These are phyloP conservation scores for Hanleya hanleyi DNA, from an alignment of 2,888 invertebrate genomes.

Conservation along the genomic window DNA sequence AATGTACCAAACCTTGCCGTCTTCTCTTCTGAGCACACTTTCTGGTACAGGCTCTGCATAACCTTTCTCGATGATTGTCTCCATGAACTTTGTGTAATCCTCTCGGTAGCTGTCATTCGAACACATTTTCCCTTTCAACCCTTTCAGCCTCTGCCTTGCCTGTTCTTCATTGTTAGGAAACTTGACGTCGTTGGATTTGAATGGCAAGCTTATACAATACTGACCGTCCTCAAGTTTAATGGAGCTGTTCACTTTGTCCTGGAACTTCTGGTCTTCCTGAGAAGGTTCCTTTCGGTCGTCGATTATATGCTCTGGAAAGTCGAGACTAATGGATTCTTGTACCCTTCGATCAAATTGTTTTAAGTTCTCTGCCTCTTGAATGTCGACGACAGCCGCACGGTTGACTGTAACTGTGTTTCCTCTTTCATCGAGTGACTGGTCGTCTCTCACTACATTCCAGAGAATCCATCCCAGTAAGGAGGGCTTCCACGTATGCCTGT, in stretches of 20 bases:
- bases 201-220: neutral
- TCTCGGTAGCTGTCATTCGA: neutral
- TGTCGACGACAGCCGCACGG: conserved; percentile 1
- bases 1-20: conserved; percentile 22
- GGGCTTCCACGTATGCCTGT: conserved; percentile 23
- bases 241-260: conserved; percentile 14
- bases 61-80: conserved; percentile 7
- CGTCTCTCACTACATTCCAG: conserved; percentile 15
- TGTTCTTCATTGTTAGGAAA: conserved; percentile 7
- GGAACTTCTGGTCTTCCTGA: conserved; percentile 24
- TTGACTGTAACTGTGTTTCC: too few relatives aligned
- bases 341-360: conserved; percentile 2
- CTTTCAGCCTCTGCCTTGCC: neutral
- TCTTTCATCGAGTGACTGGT: too few relatives aligned
- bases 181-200: neutral
- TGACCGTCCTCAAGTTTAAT: neutral
- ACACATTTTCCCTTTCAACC: neutral
- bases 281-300: conserved; percentile 27
- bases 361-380: neutral
- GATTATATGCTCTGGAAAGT: conserved; percentile 30
- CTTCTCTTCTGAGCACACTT: too few relatives aligned
- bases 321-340: conserved; percentile 21
- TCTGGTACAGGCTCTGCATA: conserved; percentile 15
- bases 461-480: conserved; percentile 23
- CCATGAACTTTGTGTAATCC: conserved; percentile 16